Conservation (phyloP, 2,113 vertebrate species). For the Limanda limanda region DNA sequence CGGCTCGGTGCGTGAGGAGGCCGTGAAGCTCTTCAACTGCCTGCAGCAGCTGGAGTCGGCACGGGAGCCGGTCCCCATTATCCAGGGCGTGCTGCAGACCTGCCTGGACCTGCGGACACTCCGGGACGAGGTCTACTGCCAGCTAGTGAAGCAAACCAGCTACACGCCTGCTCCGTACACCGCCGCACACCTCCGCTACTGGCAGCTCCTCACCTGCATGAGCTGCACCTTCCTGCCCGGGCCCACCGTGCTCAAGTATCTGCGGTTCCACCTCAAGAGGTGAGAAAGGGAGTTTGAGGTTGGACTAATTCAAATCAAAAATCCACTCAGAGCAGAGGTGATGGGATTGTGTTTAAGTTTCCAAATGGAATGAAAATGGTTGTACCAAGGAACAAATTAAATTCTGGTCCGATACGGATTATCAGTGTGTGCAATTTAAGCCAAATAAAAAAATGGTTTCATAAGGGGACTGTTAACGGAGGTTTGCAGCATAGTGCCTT, state of each 20-base stretch:
- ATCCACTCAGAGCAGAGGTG: not conserved
- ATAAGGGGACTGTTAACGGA: no score
- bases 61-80: constrained; percentile 89
- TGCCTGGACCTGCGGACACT: constrained; percentile 94
- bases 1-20: constrained; percentile 91
- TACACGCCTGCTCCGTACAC: constrained; percentile 82
- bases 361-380: no score
- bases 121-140: constrained; percentile 97
- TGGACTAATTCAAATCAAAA: not conserved
- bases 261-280: constrained; percentile 94
- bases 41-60: constrained; percentile 93
- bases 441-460: no score
- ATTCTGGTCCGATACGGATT: no score
- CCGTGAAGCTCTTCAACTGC: constrained; percentile 94
- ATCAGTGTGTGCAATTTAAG: no score
- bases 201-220: constrained; percentile 99
- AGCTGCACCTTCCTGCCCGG: constrained; percentile 96
- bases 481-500: no score
- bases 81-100: constrained; percentile 97
- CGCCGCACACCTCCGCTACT: constrained; percentile 89
- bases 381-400: no score
- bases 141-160: constrained; percentile 97
- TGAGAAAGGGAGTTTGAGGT: constrained; percentile 58
- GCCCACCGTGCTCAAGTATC: constrained; percentile 86
- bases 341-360: no score